Conservation (phyloP, 2,797 vertebrate genomes). For the Lemur catta region DNA sequence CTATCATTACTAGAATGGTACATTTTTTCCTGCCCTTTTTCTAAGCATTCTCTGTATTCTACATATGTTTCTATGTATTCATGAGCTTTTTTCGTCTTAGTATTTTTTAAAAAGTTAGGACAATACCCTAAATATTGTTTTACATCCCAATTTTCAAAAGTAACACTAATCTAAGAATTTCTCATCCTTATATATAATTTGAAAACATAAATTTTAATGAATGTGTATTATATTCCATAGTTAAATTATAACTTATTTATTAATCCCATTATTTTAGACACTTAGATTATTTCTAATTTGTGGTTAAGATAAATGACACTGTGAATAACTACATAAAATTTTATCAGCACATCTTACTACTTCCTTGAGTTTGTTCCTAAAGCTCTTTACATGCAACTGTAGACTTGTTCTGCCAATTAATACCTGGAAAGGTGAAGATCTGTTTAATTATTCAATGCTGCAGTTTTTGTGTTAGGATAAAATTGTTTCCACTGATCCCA, state of each 20-base stretch:
- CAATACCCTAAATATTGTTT: not conserved
- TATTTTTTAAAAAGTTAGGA: not conserved
- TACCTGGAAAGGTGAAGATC: not conserved
- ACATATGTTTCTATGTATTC: not conserved
- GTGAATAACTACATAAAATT: not conserved
- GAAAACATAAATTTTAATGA: not conserved
- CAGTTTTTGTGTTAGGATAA: not conserved
- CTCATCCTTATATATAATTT: not conserved
- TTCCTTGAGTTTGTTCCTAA: not conserved
- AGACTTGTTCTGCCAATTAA: not conserved
- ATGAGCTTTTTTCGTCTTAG: not conserved
- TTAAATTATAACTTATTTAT: not conserved
- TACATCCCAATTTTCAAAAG: constrained; percentile 2
- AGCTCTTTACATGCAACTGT: not conserved
- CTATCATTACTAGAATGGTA: not conserved
- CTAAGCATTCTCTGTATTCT: not conserved
- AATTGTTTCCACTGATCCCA: not conserved
- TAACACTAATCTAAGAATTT: not conserved
- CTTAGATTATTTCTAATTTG: not conserved
- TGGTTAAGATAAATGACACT: not conserved
- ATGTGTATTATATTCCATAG: not conserved
- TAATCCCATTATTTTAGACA: not conserved
- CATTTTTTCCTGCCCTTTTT: not conserved
- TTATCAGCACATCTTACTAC: not conserved
- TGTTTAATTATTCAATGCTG: not conserved